Percentiles rank a stretch among this genome's conserved stretches.
phyloP scores from a whole-genome alignment of 2,888 invertebrate genomes.

The Spicauda simplicius region DNA sequence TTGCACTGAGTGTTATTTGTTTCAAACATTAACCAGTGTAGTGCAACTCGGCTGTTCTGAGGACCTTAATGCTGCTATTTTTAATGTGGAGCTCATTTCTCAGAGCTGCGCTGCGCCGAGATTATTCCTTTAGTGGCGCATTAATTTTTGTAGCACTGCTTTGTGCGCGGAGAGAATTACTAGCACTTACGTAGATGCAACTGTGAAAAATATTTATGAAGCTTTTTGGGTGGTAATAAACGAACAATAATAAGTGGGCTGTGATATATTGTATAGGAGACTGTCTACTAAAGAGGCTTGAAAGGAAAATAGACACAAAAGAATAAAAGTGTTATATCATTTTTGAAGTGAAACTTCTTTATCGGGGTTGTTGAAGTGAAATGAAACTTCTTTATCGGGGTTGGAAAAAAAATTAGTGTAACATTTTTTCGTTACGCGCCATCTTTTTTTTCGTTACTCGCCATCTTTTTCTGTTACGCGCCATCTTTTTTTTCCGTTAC shows the following conservation, averaged over 20 bases:
- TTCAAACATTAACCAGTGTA: conserved; percentile 31
- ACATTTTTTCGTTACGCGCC: no score
- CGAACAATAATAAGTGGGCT: background rate
- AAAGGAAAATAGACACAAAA: no score
- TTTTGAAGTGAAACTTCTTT: no score
- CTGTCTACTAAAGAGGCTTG: background rate
- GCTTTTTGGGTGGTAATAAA: conserved; percentile 6
- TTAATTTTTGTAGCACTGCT: conserved; percentile 28
- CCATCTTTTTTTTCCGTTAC: no score
- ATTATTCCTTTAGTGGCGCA: conserved; percentile 31
- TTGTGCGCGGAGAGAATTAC: conserved; percentile 22
- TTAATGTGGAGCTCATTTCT: conserved; percentile 22
- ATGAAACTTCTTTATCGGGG: no score
- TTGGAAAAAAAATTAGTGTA: no score
- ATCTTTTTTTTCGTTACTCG: no score
- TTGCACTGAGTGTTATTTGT: conserved; percentile 35
- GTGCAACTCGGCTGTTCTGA: conserved; percentile 29
- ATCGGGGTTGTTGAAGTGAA: no score
- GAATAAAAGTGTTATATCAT: no score
- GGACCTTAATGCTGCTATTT: conserved; percentile 26
- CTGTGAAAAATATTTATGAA: conserved; percentile 22
- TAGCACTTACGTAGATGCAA: conserved; percentile 5
- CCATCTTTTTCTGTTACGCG: no score
- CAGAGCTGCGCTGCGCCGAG: conserved; percentile 16
- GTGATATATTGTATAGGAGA: background rate